Evolutionary conservation across 2,888 invertebrate genomes (phyloP).

Genomic region (Pharmacophagus antenor): DNA sequence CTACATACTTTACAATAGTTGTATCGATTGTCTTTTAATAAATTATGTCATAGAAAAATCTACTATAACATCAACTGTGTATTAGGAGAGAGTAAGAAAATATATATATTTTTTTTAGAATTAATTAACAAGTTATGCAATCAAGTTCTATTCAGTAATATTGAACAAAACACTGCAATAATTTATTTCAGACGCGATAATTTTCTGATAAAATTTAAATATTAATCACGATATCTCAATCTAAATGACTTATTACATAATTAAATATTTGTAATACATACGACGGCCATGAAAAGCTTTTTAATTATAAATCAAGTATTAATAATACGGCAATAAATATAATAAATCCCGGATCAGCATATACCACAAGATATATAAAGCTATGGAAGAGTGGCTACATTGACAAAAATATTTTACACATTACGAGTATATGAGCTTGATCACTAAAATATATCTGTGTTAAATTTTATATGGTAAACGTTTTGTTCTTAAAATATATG

Average conservation of each 20-base stretch:
- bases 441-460: constrained; percentile 10
- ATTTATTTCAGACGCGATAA: constrained; percentile 14
- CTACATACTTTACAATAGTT: constrained; percentile 31
- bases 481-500: constrained; percentile 25
- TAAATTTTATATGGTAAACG: constrained; percentile 2
- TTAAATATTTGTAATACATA: not conserved
- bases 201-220: constrained; percentile 11
- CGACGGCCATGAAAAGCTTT: not conserved
- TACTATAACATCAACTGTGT: constrained; percentile 48
- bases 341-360: not conserved
- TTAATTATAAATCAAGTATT: not conserved
- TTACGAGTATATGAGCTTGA: not conserved
- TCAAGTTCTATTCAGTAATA: constrained; percentile 52
- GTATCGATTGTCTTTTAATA: constrained; percentile 31
- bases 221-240: constrained; percentile 21
- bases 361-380: not conserved
- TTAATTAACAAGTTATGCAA: constrained; percentile 66
- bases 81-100: constrained; percentile 57
- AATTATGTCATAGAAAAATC: constrained; percentile 51
- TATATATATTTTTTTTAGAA: constrained; percentile 61
- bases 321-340: not conserved
- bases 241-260: constrained; percentile 1
- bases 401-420: not conserved
- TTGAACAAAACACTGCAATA: constrained; percentile 21
- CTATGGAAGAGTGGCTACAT: not conserved